Evolutionary conservation across 2,113 vertebrate species (phyloP).

Genomic region (Dermatemys mawii): DNA sequence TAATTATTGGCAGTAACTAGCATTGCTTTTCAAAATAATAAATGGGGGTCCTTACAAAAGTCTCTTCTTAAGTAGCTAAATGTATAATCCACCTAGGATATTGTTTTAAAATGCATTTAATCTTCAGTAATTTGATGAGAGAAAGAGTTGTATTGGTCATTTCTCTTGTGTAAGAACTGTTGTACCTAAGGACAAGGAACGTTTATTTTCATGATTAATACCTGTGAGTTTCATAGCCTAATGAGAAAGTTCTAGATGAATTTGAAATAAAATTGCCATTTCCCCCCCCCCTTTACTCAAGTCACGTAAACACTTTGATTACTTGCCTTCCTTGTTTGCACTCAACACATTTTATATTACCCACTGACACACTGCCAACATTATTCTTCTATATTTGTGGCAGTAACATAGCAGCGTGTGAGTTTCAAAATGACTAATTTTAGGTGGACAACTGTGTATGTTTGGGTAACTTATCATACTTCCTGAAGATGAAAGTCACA

Average conservation of each 20-base stretch:
- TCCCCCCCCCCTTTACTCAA: slow-evolving; percentile 25
- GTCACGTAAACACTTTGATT: slow-evolving; percentile 55
- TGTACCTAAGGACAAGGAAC: slow-evolving; percentile 72
- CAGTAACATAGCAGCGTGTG: not conserved
- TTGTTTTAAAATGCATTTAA: slow-evolving; percentile 81
- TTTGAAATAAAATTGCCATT: slow-evolving; percentile 63
- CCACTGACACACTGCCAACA: not conserved
- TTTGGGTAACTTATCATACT: slow-evolving; percentile 6
- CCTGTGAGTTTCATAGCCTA: slow-evolving; percentile 72
- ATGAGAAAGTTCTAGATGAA: slow-evolving; percentile 70
- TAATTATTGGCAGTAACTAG: slow-evolving; percentile 71
- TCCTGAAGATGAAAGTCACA: not conserved
- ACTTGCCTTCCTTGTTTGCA: slow-evolving; percentile 23
- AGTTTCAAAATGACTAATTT: not conserved
- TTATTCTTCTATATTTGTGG: slow-evolving; percentile 1
- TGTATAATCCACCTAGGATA: slow-evolving; percentile 75
- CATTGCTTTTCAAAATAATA: slow-evolving; percentile 73
- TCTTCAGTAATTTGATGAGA: slow-evolving; percentile 80
- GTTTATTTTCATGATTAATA: slow-evolving; percentile 81
- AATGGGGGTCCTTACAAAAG: slow-evolving; percentile 67
- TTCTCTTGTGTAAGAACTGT: slow-evolving; percentile 73
- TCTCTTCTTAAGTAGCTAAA: slow-evolving; percentile 73
- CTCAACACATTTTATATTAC: not conserved
- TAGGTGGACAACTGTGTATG: not conserved
- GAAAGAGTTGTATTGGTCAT: slow-evolving; percentile 69